phyloP scores from a whole-genome alignment of 2,888 invertebrate species.

The Pediacus dermestoides region DNA sequence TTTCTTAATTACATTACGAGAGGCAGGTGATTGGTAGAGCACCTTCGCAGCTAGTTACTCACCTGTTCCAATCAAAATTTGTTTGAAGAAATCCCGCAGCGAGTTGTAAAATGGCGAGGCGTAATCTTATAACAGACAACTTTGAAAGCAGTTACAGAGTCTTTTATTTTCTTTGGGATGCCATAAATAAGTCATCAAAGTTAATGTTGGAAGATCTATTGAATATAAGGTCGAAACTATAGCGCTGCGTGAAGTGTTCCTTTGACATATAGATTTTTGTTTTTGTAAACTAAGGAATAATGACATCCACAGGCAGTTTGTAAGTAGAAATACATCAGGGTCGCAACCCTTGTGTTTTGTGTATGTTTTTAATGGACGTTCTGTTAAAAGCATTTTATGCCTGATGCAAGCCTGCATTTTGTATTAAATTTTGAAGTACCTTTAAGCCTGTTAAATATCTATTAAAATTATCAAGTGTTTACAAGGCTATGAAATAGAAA shows the following conservation, averaged over 20 bases:
- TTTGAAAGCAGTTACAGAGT: not conserved
- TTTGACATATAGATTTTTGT: too few species aligned
- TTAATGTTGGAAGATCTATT: too few species aligned
- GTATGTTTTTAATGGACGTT: slow-evolving; percentile 27
- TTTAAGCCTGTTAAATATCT: slow-evolving; percentile 1
- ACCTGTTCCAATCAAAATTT: slow-evolving; percentile 11
- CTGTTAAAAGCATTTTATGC: slow-evolving; percentile 28
- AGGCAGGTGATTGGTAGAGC: too few species aligned
- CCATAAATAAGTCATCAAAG: slow-evolving; percentile 22
- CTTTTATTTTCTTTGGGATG: slow-evolving; percentile 13
- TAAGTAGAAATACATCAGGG: slow-evolving; percentile 13
- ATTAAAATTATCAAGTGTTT: not conserved
- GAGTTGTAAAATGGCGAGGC: slow-evolving; percentile 10
- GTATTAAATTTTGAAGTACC: slow-evolving; percentile 15
- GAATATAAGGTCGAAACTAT: too few species aligned
- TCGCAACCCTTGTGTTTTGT: slow-evolving; percentile 25
- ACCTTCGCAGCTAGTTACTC: slow-evolving; percentile 6
- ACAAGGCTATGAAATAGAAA: too few species aligned
- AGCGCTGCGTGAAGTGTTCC: too few species aligned
- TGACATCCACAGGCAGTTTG: slow-evolving; percentile 31
- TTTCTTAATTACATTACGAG: too few species aligned
- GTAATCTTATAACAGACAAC: not conserved
- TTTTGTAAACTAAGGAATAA: slow-evolving; percentile 28
- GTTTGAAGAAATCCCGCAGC: slow-evolving; percentile 5
- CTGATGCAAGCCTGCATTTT: slow-evolving; percentile 19